Conservation (phyloP, 37 sponge, comb jelly and placozoan species). For the Dysidea cf. avara region DNA sequence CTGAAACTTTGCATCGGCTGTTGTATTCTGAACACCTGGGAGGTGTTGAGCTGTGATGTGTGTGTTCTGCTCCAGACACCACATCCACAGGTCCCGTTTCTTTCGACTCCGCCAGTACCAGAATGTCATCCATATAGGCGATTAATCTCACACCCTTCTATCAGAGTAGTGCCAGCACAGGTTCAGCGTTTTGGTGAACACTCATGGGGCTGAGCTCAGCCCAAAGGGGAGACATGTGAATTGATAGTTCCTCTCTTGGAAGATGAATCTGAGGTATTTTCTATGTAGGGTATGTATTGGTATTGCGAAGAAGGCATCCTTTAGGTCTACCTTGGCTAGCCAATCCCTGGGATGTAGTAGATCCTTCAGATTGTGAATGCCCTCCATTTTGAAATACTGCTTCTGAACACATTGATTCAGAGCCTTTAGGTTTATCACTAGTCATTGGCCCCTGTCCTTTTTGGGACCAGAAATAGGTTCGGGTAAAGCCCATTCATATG, state of each 20-base stretch:
- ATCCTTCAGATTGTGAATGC: constrained; percentile 30
- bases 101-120: constrained; percentile 2
- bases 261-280: too few relatives aligned
- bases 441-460: constrained; percentile 44
- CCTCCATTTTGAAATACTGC: constrained; percentile 58
- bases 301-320: constrained; percentile 44
- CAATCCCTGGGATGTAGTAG: constrained; percentile 20
- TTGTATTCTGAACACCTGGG: constrained; percentile 10
- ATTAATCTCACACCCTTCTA: constrained; percentile 17
- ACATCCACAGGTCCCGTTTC: constrained; percentile 16
- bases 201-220: constrained; percentile 16
- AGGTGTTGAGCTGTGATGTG: constrained; percentile 12
- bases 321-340: constrained; percentile 37
- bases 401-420: constrained; percentile 21
- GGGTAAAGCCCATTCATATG: too few relatives aligned
- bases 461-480: constrained; percentile 43
- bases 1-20: constrained; percentile 17
- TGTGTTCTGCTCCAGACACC: constrained; percentile 35
- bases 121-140: constrained; percentile 38
- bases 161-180: constrained; percentile 7
- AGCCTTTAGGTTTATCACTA: constrained; percentile 39
- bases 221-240: constrained; percentile 17
- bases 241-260: not conserved
- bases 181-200: constrained; percentile 43
- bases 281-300: too few relatives aligned